phyloP scores from a whole-genome alignment of 2,113 vertebrate genomes.

The Eupsittula cactorum region DNA sequence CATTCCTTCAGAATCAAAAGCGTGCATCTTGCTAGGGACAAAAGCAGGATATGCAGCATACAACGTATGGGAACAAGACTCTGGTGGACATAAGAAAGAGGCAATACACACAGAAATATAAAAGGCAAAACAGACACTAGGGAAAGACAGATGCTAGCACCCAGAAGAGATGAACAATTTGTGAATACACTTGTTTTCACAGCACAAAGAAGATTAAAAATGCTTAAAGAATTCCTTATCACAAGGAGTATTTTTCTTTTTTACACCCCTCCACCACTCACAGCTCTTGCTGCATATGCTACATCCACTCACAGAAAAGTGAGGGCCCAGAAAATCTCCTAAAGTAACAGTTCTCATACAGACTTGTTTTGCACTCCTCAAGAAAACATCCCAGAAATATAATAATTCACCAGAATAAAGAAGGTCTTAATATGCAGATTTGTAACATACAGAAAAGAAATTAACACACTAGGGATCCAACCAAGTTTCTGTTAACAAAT shows the following conservation, averaged over 20 bases:
- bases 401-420: background rate
- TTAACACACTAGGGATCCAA: background rate
- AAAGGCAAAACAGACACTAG: background rate
- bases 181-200: background rate
- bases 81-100: background rate
- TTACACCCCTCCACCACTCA: background rate
- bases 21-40: background rate
- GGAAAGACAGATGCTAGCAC: background rate
- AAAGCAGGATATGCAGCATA: background rate
- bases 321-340: background rate
- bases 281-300: rapidly evolving
- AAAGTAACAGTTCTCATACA: background rate
- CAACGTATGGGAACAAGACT: background rate
- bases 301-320: background rate
- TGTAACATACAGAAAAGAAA: background rate
- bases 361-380: background rate
- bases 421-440: background rate
- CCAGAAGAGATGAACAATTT: background rate
- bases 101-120: background rate
- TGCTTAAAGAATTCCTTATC: background rate
- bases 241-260: background rate
- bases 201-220: background rate
- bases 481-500: background rate
- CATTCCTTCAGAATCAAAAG: background rate
- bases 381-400: background rate